Percentiles rank a stretch among this genome's conserved stretches.
These are phyloP conservation scores for Pachydiplax longipennis DNA, from an alignment of 2,888 invertebrate genomes.

Conservation along the genomic window DNA sequence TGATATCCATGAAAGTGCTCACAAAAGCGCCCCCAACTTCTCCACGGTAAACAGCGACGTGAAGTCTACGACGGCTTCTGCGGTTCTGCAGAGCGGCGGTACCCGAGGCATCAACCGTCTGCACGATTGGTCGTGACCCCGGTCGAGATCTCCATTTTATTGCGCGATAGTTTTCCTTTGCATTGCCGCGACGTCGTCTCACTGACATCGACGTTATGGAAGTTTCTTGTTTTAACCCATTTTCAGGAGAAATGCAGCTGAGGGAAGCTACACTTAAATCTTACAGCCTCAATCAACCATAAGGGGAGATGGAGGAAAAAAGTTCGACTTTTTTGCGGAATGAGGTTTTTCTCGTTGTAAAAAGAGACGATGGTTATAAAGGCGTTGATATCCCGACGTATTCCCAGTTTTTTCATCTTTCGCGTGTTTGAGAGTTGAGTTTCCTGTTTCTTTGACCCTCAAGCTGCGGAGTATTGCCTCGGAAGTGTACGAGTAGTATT, in stretches of 20 bases:
- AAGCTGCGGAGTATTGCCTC: no score
- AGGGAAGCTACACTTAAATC: neutral
- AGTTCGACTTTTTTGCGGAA: no score
- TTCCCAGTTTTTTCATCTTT: no score
- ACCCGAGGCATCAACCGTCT: neutral
- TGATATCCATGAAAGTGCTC: neutral
- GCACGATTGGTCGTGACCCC: neutral
- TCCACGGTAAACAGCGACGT: no score
- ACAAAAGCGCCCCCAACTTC: no score
- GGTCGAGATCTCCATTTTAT: neutral
- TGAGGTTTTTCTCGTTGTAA: no score
- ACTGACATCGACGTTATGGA: neutral
- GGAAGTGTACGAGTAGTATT: no score
- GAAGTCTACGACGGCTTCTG: neutral
- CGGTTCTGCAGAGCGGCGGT: neutral
- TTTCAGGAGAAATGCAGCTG: neutral
- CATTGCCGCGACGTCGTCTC: neutral
- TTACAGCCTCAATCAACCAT: neutral
- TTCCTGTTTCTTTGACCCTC: no score
- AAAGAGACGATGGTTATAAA: no score
- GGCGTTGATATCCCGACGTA: no score
- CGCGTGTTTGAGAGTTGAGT: no score
- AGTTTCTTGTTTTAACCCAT: neutral
- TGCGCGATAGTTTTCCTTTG: neutral
- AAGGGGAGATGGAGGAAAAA: neutral